These are phyloP conservation scores for Oxyura jamaicensis DNA, from an alignment of 2,113 vertebrate genomes.

Conservation along the genomic window DNA sequence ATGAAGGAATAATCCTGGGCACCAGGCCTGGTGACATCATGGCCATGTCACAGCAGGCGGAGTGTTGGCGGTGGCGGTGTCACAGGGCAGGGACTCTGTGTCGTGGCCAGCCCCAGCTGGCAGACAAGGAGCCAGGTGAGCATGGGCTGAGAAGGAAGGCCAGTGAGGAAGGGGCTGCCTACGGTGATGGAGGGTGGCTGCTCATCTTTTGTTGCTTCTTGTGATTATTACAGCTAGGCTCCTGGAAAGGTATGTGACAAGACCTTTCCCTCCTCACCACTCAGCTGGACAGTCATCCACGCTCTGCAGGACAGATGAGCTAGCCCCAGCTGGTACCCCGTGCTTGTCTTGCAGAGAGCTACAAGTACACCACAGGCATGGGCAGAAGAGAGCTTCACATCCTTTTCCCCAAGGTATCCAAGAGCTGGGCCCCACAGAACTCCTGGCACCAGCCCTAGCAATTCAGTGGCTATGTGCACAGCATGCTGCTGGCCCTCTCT, in stretches of 20 bases:
- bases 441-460: neutral
- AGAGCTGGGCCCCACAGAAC: neutral
- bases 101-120: neutral
- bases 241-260: neutral
- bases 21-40: neutral
- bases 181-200: neutral
- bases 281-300: neutral
- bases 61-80: neutral
- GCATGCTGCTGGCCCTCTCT: neutral
- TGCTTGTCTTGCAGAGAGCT: neutral
- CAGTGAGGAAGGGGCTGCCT: neutral
- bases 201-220: neutral
- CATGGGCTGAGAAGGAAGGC: neutral
- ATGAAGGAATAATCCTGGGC: neutral
- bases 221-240: neutral
- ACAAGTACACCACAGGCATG: neutral
- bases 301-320: neutral
- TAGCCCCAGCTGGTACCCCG: neutral
- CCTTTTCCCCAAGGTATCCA: neutral
- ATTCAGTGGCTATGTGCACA: neutral
- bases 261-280: neutral
- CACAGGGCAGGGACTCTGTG: too few relatives aligned
- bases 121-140: neutral
- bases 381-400: neutral
- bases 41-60: neutral